Evolutionary conservation across 2,797 vertebrate species (phyloP).

Genomic region (Brotula barbata): DNA sequence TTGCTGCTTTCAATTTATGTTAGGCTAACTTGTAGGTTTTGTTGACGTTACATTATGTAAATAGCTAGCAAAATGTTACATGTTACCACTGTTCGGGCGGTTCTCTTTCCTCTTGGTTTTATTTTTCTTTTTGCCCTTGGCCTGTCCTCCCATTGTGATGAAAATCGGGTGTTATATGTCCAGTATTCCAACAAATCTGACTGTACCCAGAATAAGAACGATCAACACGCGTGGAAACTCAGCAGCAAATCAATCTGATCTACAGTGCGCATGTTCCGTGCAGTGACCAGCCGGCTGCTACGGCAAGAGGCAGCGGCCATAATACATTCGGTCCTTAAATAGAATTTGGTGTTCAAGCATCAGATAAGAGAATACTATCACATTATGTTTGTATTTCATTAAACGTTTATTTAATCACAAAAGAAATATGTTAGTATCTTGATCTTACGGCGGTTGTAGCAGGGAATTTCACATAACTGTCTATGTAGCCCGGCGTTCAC

Average conservation of each 20-base stretch:
- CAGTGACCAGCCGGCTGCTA: constrained; percentile 40
- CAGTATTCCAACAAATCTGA: constrained; percentile 7
- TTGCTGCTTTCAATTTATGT: no score
- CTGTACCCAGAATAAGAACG: background rate
- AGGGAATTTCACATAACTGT: background rate
- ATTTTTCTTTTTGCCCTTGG: constrained; percentile 80
- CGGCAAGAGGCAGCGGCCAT: constrained; percentile 65
- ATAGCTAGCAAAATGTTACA: constrained; percentile 19
- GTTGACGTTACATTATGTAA: constrained; percentile 7
- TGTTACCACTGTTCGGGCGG: constrained; percentile 67
- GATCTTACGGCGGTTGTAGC: constrained; percentile 1
- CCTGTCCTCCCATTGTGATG: constrained; percentile 79
- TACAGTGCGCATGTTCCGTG: constrained; percentile 46
- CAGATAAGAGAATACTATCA: rapidly evolving
- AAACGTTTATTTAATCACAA: rapidly evolving
- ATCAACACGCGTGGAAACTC: constrained; percentile 51
- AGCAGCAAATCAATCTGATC: background rate
- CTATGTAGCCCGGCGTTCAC: constrained; percentile 9
- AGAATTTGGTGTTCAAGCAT: background rate
- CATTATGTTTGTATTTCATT: no score
- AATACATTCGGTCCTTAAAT: background rate
- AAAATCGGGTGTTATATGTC: background rate
- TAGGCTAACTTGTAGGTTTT: background rate
- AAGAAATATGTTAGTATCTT: background rate
- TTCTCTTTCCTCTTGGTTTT: constrained; percentile 77